These are phyloP conservation scores for Cephalophus harveyi DNA, from an alignment of 2,113 vertebrate species.

Conservation along the genomic window DNA sequence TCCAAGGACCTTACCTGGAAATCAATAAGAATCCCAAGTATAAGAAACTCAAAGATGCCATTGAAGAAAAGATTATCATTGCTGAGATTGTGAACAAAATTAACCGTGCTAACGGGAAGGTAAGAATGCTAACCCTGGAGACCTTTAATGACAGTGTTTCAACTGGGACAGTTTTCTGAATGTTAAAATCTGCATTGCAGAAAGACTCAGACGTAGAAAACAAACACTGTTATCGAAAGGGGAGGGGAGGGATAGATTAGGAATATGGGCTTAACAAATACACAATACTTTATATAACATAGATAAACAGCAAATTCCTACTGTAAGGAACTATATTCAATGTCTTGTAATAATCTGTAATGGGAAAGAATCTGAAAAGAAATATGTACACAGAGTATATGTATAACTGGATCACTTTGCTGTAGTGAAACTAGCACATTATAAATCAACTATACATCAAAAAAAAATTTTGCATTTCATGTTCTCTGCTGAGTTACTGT, in stretches of 20 bases:
- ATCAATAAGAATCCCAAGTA: slow-evolving; percentile 97
- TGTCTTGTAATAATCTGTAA: not conserved
- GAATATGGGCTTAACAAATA: not conserved
- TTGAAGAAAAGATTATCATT: slow-evolving; percentile 96
- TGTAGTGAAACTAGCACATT: not conserved
- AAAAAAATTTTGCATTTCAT: not conserved
- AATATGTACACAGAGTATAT: not conserved
- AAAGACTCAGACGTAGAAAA: not conserved
- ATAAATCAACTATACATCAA: not conserved
- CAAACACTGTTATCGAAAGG: not conserved
- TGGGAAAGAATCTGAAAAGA: not conserved
- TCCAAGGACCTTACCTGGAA: slow-evolving; percentile 98
- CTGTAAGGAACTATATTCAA: not conserved
- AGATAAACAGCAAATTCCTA: not conserved
- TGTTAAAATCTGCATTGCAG: not conserved
- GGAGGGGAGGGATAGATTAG: not conserved
- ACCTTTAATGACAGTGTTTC: not conserved
- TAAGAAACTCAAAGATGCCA: slow-evolving; percentile 91
- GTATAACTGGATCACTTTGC: not conserved
- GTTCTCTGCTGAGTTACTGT: not conserved
- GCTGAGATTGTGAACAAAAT: slow-evolving; percentile 98
- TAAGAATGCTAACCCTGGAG: slow-evolving; percentile 67
- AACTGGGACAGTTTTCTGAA: not conserved
- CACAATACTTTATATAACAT: not conserved
- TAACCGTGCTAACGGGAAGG: slow-evolving; percentile 98